Evolutionary conservation across 2,113 vertebrate species (phyloP).

Genomic region (Apodemus speciosus): DNA sequence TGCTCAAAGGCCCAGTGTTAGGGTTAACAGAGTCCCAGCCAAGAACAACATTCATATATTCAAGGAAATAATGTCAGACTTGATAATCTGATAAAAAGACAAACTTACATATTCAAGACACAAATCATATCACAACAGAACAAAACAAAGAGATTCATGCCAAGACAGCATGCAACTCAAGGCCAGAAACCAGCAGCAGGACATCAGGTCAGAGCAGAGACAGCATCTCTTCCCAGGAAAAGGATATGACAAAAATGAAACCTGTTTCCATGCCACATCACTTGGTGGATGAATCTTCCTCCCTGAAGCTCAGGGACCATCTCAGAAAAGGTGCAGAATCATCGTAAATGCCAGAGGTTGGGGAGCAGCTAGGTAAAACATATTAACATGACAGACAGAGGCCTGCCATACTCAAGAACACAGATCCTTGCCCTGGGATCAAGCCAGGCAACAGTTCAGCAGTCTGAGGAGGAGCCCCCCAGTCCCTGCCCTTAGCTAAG

Average conservation of each 20-base stretch:
- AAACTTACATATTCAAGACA: background rate
- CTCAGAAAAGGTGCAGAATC: background rate
- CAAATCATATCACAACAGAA: background rate
- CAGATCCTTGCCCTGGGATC: background rate
- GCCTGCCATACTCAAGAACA: background rate
- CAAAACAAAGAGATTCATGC: background rate
- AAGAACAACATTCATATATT: background rate
- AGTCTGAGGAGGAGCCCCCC: background rate
- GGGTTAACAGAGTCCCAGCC: background rate
- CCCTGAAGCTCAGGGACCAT: background rate
- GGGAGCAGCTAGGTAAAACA: background rate
- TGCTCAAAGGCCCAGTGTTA: background rate
- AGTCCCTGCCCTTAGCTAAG: background rate
- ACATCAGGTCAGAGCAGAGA: background rate
- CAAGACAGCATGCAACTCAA: background rate
- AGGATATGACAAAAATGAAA: background rate
- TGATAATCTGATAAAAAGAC: background rate
- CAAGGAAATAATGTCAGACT: background rate
- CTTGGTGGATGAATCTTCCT: background rate
- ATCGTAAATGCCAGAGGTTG: background rate
- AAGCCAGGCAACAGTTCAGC: background rate
- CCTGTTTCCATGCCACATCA: background rate
- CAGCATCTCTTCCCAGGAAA: background rate
- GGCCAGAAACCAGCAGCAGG: background rate
- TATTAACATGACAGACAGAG: background rate